phyloP scores from a whole-genome alignment of 2,113 vertebrate genomes.

The Collichthys lucidus region DNA sequence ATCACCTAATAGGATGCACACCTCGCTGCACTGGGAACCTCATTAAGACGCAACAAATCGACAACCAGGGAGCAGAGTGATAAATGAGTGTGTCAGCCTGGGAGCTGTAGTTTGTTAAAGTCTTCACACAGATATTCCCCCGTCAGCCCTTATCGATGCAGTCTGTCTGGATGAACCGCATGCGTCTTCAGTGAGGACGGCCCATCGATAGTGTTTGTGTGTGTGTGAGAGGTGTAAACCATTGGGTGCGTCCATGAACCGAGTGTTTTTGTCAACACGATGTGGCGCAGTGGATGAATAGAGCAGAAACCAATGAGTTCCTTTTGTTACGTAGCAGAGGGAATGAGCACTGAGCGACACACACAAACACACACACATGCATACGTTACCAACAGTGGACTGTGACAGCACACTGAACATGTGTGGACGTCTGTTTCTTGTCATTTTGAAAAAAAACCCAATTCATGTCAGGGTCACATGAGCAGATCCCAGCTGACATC shows the following conservation, averaged over 20 bases:
- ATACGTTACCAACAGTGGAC: not conserved
- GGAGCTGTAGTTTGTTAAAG: slow-evolving; percentile 31
- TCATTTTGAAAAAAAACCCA: too few species aligned
- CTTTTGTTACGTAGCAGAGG: slow-evolving; percentile 25
- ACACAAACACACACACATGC: not conserved
- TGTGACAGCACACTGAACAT: too few species aligned
- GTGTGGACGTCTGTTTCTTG: too few species aligned
- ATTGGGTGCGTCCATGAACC: not conserved
- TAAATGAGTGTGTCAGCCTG: not conserved
- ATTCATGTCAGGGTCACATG: too few species aligned
- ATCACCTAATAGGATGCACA: not conserved
- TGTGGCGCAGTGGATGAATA: slow-evolving; percentile 6
- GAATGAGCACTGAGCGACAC: slow-evolving; percentile 2
- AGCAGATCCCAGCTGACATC: too few species aligned
- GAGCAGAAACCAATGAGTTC: slow-evolving; percentile 26
- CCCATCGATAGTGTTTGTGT: not conserved
- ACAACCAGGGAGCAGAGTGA: slow-evolving; percentile 25
- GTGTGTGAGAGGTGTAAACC: not conserved
- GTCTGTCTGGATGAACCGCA: slow-evolving; percentile 37
- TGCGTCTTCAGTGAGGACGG: not conserved
- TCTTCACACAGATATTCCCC: slow-evolving; percentile 13
- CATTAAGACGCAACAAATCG: not conserved
- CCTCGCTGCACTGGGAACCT: not conserved
- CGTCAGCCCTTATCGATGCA: slow-evolving; percentile 27
- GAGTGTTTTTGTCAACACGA: not conserved